These are phyloP conservation scores for Stichopus chloronotus DNA, from an alignment of 35 echinoderm and acorn worm species.

Conservation along the genomic window DNA sequence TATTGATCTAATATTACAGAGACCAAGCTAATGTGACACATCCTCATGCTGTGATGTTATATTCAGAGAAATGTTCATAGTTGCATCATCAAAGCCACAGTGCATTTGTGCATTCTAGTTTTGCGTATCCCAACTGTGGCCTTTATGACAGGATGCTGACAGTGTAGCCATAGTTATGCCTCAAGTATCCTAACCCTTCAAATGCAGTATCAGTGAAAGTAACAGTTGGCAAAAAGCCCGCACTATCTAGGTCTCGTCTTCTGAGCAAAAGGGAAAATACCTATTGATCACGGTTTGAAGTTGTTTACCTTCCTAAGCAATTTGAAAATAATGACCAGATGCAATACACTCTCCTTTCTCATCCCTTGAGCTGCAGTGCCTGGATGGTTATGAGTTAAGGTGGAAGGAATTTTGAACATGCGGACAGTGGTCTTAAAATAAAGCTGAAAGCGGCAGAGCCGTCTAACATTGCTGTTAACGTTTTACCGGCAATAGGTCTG, in stretches of 20 bases:
- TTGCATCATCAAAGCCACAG: no score
- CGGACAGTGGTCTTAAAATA: slow-evolving; percentile 20
- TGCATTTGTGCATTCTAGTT: no score
- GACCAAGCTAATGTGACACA: no score
- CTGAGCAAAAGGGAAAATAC: neutral
- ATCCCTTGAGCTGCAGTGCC: neutral
- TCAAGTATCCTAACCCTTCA: no score
- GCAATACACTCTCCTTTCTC: neutral
- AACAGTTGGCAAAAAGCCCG: no score
- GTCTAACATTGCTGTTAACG: neutral
- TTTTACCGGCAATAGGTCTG: neutral
- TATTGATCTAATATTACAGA: no score
- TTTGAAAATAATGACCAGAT: neutral
- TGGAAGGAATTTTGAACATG: neutral
- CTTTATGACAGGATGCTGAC: no score
- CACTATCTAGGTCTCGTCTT: neutral
- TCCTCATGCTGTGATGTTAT: no score
- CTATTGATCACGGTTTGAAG: neutral
- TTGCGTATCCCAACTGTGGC: no score
- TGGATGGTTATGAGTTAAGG: neutral
- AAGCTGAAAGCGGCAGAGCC: neutral
- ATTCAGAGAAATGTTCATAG: no score
- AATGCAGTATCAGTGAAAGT: no score
- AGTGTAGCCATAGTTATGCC: no score
- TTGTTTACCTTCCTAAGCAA: neutral